Percentiles rank a stretch among this genome's conserved stretches.
Conservation (phyloP, 30 jellyfish, hydroid and myxozoan genomes). For the Hydractinia echinata region DNA sequence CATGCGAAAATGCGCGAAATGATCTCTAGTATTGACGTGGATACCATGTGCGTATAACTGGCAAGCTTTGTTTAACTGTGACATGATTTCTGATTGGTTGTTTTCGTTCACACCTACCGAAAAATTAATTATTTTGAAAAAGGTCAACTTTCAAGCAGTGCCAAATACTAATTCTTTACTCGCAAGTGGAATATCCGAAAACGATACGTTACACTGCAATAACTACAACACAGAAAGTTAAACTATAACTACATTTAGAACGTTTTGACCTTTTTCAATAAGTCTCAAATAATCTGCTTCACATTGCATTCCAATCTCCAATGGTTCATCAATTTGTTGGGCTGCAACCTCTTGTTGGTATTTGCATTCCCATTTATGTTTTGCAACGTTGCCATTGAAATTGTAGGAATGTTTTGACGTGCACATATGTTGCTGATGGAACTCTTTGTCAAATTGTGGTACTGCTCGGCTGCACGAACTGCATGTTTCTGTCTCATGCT, state of each 20-base stretch:
- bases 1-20: constrained; percentile 42
- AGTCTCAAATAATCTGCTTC: not conserved
- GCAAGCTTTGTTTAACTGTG: constrained; percentile 4
- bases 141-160: too few relatives aligned
- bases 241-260: too few relatives aligned
- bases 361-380: constrained; percentile 55
- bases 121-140: too few relatives aligned
- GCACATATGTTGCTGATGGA: constrained; percentile 49
- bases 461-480: constrained; percentile 58
- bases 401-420: constrained; percentile 46
- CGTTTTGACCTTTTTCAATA: not conserved
- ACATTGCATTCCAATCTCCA: constrained; percentile 1
- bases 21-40: not conserved
- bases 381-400: constrained; percentile 37
- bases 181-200: too few relatives aligned
- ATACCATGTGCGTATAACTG: constrained; percentile 13
- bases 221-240: too few relatives aligned
- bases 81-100: not conserved
- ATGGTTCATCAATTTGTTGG: constrained; percentile 14
- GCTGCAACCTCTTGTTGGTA: constrained; percentile 27
- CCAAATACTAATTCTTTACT: too few relatives aligned
- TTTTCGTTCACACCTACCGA: too few relatives aligned
- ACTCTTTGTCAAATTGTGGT: constrained; percentile 21
- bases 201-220: too few relatives aligned
- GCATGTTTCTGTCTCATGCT: constrained; percentile 48